These are phyloP conservation scores for Echinops telfairi DNA, from an alignment of 2,113 vertebrate genomes.

Conservation along the genomic window DNA sequence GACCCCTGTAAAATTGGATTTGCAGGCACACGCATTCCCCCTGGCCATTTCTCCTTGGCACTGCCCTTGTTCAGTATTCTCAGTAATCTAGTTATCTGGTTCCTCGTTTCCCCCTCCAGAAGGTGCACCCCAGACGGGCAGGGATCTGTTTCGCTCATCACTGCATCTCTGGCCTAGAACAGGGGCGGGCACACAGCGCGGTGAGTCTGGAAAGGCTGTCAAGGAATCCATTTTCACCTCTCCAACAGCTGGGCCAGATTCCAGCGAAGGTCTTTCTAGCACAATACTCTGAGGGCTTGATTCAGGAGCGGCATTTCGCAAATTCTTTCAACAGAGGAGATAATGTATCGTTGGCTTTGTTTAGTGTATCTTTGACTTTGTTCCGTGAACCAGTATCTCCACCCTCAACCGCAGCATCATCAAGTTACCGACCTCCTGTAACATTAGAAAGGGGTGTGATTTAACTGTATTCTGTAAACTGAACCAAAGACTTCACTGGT, in stretches of 20 bases:
- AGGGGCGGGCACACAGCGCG: not conserved
- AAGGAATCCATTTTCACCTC: not conserved
- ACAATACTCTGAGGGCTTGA: not conserved
- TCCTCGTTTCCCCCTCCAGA: not conserved
- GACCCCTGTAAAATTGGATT: not conserved
- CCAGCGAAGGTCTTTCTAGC: not conserved
- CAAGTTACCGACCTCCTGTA: slow-evolving; percentile 23
- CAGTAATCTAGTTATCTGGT: not conserved
- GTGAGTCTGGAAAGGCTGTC: not conserved
- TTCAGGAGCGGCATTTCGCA: slow-evolving; percentile 40
- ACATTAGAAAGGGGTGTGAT: slow-evolving; percentile 38
- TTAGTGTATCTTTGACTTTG: slow-evolving; percentile 31
- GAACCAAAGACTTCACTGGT: slow-evolving; percentile 5
- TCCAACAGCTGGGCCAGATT: not conserved
- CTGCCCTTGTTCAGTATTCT: not conserved
- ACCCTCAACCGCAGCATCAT: not conserved
- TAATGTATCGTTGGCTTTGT: not conserved
- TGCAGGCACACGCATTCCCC: not conserved
- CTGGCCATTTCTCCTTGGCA: slow-evolving; percentile 14
- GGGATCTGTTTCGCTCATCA: not conserved
- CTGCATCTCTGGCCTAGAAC: not conserved
- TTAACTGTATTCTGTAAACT: not conserved
- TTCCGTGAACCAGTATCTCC: not conserved
- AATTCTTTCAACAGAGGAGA: slow-evolving; percentile 49
- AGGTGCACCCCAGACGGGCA: not conserved